Conservation (phyloP, 2,113 vertebrate species). For the Scomber colias region DNA sequence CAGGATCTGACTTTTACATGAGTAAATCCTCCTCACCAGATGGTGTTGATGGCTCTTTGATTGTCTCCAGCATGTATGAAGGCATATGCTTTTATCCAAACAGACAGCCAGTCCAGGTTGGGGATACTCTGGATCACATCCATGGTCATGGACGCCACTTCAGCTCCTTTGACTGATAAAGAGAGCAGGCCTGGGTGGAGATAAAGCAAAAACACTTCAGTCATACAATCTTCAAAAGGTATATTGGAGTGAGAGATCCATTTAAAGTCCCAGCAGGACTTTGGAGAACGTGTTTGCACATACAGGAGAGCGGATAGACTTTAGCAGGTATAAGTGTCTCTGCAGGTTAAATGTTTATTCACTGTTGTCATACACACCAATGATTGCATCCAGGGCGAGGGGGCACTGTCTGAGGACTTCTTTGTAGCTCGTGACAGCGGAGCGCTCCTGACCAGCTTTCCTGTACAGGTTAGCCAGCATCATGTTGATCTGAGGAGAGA, state of each 20-base stretch:
- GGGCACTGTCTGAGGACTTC: conserved; percentile 98
- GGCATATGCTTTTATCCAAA: conserved; percentile 98
- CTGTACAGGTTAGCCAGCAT: conserved; percentile 98
- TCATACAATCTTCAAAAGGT: not conserved
- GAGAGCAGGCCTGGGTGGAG: conserved; percentile 90
- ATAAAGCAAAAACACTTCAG: not conserved
- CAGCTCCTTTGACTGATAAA: conserved; percentile 96
- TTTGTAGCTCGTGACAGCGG: conserved; percentile 98
- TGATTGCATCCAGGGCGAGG: conserved; percentile 95
- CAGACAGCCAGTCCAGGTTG: conserved; percentile 97
- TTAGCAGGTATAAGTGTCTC: not conserved
- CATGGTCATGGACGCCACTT: conserved; percentile 98
- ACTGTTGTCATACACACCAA: conserved; percentile 83
- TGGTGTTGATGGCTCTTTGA: conserved; percentile 96
- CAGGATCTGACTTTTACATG: too few relatives aligned
- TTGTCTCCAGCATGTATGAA: conserved; percentile 97
- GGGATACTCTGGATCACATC: conserved; percentile 97
- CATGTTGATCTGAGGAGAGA: conserved; percentile 94
- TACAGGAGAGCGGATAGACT: not conserved
- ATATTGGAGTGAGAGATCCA: too few relatives aligned
- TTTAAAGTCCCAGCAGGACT: not conserved
- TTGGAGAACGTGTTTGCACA: not conserved
- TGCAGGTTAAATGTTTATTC: not conserved
- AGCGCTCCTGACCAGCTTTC: conserved; percentile 97
- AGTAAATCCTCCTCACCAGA: conserved; percentile 89